Conservation (phyloP, 2,888 invertebrate genomes). For the Eilema caniola region DNA sequence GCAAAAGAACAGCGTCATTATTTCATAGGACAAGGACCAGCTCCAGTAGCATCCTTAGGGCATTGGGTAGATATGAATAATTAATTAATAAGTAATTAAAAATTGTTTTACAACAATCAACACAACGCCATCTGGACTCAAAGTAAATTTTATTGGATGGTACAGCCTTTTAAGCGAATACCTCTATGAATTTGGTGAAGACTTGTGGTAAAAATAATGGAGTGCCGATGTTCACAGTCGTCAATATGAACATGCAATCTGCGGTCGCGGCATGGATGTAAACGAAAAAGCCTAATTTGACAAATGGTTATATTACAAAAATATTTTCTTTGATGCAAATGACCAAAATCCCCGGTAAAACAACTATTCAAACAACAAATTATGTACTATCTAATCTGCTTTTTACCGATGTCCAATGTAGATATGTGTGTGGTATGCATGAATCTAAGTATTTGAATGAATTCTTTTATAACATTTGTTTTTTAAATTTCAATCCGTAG, state of each 20-base stretch:
- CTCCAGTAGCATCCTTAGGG: too few species aligned
- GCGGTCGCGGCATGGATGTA: slow-evolving; percentile 20
- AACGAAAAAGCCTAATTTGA: slow-evolving; percentile 21
- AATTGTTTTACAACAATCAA: too few species aligned
- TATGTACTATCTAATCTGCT: neutral
- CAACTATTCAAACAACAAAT: neutral
- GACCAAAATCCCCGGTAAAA: neutral
- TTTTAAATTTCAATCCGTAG: too few species aligned
- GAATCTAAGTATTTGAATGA: neutral
- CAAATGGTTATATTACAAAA: slow-evolving; percentile 13
- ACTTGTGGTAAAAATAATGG: neutral
- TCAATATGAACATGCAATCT: slow-evolving; percentile 18
- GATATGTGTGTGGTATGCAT: neutral
- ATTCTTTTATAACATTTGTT: too few species aligned
- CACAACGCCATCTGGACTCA: too few species aligned
- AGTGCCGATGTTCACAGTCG: slow-evolving; percentile 4
- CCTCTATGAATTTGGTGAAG: neutral
- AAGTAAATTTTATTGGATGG: too few species aligned
- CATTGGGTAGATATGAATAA: too few species aligned
- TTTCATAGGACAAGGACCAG: too few species aligned
- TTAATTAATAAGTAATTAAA: too few species aligned
- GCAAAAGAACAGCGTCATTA: too few species aligned
- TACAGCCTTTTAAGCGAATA: too few species aligned
- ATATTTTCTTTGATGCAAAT: neutral
- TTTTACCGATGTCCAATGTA: neutral